Percentiles rank a stretch among this genome's conserved stretches.
Conservation (phyloP, 2,888 invertebrate genomes). For the Philaethria dido region DNA sequence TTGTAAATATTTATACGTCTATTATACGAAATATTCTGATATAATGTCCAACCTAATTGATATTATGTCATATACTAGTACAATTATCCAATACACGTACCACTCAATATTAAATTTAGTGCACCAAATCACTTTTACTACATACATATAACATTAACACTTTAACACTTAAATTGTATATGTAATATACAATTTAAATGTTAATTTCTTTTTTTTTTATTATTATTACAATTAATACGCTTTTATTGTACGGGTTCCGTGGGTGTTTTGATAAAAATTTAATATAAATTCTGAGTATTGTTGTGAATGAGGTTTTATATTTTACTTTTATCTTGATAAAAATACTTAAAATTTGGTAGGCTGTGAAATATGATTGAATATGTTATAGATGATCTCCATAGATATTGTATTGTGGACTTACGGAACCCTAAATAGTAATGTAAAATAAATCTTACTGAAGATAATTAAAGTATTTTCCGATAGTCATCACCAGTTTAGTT, state of each 20-base stretch:
- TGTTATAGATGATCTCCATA: conserved; percentile 13
- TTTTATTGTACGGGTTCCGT: conserved; percentile 28
- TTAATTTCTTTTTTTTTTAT: neutral
- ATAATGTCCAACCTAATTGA: conserved; percentile 51
- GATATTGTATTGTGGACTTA: conserved; percentile 18
- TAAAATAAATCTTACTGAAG: conserved; percentile 12
- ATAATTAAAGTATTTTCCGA: conserved; percentile 4
- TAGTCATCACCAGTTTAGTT: neutral
- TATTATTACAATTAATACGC: neutral
- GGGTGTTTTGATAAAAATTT: conserved; percentile 9
- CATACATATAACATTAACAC: conserved; percentile 27
- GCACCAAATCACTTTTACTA: conserved; percentile 66
- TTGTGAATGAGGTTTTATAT: conserved; percentile 8
- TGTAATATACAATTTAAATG: neutral
- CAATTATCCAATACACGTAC: conserved; percentile 48
- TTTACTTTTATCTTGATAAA: conserved; percentile 18
- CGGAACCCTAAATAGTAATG: conserved; percentile 27
- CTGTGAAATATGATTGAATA: conserved; percentile 31
- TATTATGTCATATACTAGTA: conserved; percentile 51
- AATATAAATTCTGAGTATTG: neutral
- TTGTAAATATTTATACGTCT: conserved; percentile 62
- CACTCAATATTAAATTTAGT: conserved; percentile 54
- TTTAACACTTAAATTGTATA: neutral
- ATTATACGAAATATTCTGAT: conserved; percentile 47
- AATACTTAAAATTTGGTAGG: conserved; percentile 31